These are phyloP conservation scores for Nanorana parkeri DNA, from an alignment of 2,113 vertebrate genomes.

Conservation along the genomic window DNA sequence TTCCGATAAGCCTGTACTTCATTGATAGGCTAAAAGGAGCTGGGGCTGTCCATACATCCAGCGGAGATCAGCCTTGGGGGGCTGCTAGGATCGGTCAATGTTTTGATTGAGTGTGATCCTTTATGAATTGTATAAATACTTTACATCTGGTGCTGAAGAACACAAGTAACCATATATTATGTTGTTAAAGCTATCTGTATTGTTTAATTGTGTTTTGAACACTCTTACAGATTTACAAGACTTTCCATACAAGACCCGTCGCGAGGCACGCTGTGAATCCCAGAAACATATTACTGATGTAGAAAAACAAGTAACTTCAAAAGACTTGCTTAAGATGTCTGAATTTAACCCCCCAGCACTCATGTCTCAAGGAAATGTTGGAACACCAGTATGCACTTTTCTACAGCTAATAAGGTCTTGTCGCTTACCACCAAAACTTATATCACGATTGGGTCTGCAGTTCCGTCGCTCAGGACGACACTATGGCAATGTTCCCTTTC, in stretches of 20 bases:
- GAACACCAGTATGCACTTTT: slow-evolving; percentile 86
- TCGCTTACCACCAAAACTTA: slow-evolving; percentile 86
- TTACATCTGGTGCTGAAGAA: too few relatives aligned
- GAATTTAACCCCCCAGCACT: slow-evolving; percentile 90
- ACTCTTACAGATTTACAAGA: background rate
- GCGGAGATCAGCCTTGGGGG: too few relatives aligned
- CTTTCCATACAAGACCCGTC: slow-evolving; percentile 76
- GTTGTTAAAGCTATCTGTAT: background rate
- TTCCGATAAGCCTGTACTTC: too few relatives aligned
- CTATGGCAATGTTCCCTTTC: slow-evolving; percentile 91
- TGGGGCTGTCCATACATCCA: too few relatives aligned
- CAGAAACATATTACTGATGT: slow-evolving; percentile 42
- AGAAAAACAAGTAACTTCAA: slow-evolving; percentile 70
- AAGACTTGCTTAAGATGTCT: slow-evolving; percentile 78
- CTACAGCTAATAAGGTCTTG: slow-evolving; percentile 91
- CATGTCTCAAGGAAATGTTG: slow-evolving; percentile 92
- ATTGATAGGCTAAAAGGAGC: too few relatives aligned
- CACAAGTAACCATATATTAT: too few relatives aligned
- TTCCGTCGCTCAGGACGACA: slow-evolving; percentile 86
- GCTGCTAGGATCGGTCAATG: too few relatives aligned
- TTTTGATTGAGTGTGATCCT: too few relatives aligned
- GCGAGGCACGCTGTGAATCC: slow-evolving; percentile 67
- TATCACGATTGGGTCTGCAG: slow-evolving; percentile 84
- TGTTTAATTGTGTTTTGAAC: background rate
- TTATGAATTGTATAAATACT: too few relatives aligned